Base-by-base conservation (phyloP, 2,888 invertebrate species). In the Drosophila limbata region DNA sequence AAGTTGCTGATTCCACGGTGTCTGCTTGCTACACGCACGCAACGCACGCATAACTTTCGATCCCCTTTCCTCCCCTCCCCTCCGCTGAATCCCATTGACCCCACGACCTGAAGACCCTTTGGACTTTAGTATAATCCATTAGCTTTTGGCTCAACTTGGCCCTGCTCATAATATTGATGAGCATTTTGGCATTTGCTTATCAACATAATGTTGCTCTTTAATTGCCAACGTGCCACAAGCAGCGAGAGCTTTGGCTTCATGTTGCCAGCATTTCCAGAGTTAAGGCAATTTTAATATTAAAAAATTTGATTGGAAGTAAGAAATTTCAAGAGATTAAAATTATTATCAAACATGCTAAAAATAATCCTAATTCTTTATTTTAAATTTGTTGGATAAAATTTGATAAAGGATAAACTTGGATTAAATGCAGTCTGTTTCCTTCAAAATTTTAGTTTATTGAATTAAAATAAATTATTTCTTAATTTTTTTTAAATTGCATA, bases 61-160 rank as follows among this genome's bases (percentile, higher is more conserved):
- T 39, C 71, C 11, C 45, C n/a, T 51, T 8, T 17, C 8, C 33
- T 33, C 6, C 1, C 37, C 15, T 6, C 47, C 9, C 9, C 15
- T 3, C 1, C 47, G 28, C 47, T 28, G 19, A 4, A n/a, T n/a
- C 25, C 21, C 25, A n/a, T 25, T 39, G 11, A 33, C 33, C 35
- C 19, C 39, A n/a, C 28, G 17, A 40, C 39, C 21, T 6, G 5
- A 15, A 5, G n/a, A 19, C 21, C 37, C 21, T 37, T 25, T n/a
- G 44, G 57, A 40, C 42, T 48, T 57, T 31, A 50, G 57, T 56
- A 55, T 79, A 78, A 78, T 78, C 77, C 77, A 78, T 78, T 79
- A 75, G 65, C 65, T 74, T 79, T 53, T 53, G 62, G 17, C 53
- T 17, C n/a, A 59, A 67, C 60, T 73, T 73, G 51, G 15, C 17